Percentiles rank a stretch among this genome's conserved stretches.
These are phyloP conservation scores for Megalonaias nervosa DNA, from an alignment of 1,140 invertebrate genomes.

Conservation along the genomic window DNA sequence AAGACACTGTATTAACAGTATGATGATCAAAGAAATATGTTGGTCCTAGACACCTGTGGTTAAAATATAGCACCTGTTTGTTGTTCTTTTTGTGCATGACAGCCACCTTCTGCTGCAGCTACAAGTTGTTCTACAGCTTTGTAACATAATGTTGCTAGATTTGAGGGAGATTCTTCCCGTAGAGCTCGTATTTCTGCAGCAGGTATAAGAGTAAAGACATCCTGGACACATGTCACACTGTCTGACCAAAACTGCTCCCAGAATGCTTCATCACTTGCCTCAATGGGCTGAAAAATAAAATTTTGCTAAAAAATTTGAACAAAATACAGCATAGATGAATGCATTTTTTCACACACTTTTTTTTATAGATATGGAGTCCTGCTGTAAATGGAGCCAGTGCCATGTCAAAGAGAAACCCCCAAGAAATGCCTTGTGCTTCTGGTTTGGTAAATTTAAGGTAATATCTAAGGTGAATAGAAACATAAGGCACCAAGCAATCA, in stretches of 20 bases:
- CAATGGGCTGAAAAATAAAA: conserved; percentile 81
- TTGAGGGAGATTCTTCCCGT: conserved; percentile 96
- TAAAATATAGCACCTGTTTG: conserved; percentile 81
- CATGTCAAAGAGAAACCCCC: background rate
- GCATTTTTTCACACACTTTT: background rate
- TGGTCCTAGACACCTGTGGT: too few relatives aligned
- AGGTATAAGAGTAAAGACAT: conserved; percentile 97
- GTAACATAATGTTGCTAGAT: conserved; percentile 98
- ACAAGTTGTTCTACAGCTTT: conserved; percentile 98
- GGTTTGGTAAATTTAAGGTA: background rate
- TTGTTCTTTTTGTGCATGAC: conserved; percentile 94
- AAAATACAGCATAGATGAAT: conserved; percentile 14
- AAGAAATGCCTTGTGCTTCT: background rate
- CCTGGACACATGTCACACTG: conserved; percentile 92
- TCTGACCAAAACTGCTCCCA: conserved; percentile 99
- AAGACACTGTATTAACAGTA: too few relatives aligned
- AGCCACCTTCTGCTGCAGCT: conserved; percentile 93
- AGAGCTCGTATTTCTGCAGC: conserved; percentile 89
- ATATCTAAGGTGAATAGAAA: too few relatives aligned
- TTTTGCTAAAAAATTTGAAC: background rate
- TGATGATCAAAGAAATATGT: too few relatives aligned
- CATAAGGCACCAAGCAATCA: too few relatives aligned
- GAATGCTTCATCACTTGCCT: conserved; percentile 92
- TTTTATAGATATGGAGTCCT: background rate
- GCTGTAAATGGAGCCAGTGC: background rate